Evolutionary conservation across 2,888 invertebrate species (phyloP).

Genomic region (Steinernema scapterisci): DNA sequence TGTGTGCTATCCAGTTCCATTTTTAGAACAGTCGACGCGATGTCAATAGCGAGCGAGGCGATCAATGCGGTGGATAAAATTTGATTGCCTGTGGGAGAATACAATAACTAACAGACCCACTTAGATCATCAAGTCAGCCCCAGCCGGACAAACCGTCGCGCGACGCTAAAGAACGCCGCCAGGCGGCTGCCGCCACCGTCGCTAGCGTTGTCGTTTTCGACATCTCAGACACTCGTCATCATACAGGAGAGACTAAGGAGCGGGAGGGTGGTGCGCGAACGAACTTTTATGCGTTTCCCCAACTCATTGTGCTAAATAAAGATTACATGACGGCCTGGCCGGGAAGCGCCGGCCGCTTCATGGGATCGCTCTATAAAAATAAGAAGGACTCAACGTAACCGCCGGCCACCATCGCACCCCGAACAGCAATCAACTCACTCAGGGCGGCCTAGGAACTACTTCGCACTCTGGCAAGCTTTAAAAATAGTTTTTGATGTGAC

Average conservation of each 20-base stretch:
- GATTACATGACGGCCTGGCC: neutral
- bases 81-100: neutral
- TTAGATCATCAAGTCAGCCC: slow-evolving; percentile 5
- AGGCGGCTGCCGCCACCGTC: neutral
- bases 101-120: slow-evolving; percentile 14
- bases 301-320: slow-evolving; percentile 2
- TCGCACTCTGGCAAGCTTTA: neutral
- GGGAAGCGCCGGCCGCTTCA: neutral
- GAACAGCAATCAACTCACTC: neutral
- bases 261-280: slow-evolving; percentile 4
- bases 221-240: slow-evolving; percentile 19
- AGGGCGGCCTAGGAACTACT: neutral
- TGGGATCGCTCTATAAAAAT: slow-evolving; percentile 14
- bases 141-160: slow-evolving; percentile 1
- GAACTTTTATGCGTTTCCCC: slow-evolving; percentile 5
- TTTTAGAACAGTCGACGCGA: neutral
- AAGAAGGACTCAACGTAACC: neutral
- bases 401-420: neutral
- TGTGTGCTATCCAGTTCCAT: slow-evolving; percentile 29
- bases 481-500: slow-evolving; percentile 23
- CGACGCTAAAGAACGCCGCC: neutral
- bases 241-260: neutral
- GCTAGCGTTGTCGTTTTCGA: neutral
- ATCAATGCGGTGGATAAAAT: slow-evolving; percentile 15
- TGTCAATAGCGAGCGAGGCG: slow-evolving; percentile 25